Base-by-base conservation (phyloP, 1,140 invertebrate species). In the Drosophila quadrilineata region DNA sequence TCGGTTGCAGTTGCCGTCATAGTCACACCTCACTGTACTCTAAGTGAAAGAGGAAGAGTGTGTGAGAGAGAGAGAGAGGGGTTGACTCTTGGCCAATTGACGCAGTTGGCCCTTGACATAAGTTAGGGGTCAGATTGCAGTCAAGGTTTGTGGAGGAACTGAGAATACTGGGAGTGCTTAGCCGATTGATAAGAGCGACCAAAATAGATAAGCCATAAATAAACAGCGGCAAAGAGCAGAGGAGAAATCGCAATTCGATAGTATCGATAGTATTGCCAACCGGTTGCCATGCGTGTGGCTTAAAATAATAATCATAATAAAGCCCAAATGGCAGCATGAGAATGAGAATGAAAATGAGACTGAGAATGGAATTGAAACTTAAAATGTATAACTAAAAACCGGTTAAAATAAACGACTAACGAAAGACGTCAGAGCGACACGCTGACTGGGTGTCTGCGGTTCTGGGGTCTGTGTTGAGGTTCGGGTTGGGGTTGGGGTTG, bases 121-220 rank as follows among this genome's bases (percentile, higher is more conserved):
- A 53, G 33, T 10, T 14, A 3, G 33, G 28, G 28, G 43, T 54
- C 40, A 63, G 48, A 22, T 58, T 58, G 43, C 45, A 50, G 35
- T 26, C 41, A 28, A 45, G 9, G 4, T 19, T n/a, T 22, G 22
- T 19, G 21, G 14, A 5, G 21, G 48, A 6, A n/a, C 12, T 12
- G 6, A 2, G 5, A 6, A 19, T 38, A 43, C 12, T 26, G 69
- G 52, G 40, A 69, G 57, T 58, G 35, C 36, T 16, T 24, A 58
- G 31, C 48, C 53, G 31, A 72, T 67, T 64, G 76, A 80, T 84
- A 82, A 76, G 71, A 68, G 22, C 58, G 29, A 45, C 45, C 41
- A 22, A 69, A 52, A n/a, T n/a, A 82, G 77, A 84, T 84, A 84
- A 84, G 73, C 72, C 64, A 76, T 82, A 73, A 82, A 77, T 69